phyloP scores from a whole-genome alignment of 1,140 invertebrate species.

The Bombus cullumanus region DNA sequence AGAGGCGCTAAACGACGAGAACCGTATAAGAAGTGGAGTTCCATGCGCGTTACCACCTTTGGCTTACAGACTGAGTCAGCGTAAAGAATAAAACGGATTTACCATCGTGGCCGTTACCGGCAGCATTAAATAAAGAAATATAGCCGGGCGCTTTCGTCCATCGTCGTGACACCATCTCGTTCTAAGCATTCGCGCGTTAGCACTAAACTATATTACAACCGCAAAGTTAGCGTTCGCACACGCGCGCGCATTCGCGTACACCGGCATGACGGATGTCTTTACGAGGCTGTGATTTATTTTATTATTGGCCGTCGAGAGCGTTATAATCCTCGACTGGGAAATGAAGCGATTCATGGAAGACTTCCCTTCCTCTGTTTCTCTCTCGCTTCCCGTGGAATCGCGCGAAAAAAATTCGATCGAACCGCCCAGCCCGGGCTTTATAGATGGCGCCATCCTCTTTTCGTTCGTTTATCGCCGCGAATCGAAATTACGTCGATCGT shows the following conservation, averaged over 20 bases:
- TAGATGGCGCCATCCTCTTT: slow-evolving; percentile 57
- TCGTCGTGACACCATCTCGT: slow-evolving; percentile 47
- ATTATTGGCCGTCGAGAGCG: slow-evolving; percentile 68
- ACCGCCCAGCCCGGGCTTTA: slow-evolving; percentile 39
- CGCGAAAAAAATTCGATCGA: slow-evolving; percentile 1
- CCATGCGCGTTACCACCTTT: slow-evolving; percentile 40
- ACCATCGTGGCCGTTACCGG: slow-evolving; percentile 73
- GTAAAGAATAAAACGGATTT: slow-evolving; percentile 76
- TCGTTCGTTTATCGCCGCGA: slow-evolving; percentile 60
- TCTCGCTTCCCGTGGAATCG: background rate
- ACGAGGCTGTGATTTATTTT: slow-evolving; percentile 80
- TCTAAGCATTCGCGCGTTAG: slow-evolving; percentile 71
- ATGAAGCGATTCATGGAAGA: slow-evolving; percentile 76
- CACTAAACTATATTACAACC: slow-evolving; percentile 77
- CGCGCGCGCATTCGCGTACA: background rate
- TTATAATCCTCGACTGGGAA: slow-evolving; percentile 71
- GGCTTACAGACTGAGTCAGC: slow-evolving; percentile 73
- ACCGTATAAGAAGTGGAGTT: slow-evolving; percentile 40
- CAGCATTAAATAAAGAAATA: slow-evolving; percentile 80
- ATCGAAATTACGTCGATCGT: slow-evolving; percentile 68
- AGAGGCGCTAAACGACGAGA: slow-evolving; percentile 27
- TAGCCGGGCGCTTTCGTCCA: slow-evolving; percentile 72
- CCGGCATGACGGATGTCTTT: slow-evolving; percentile 76
- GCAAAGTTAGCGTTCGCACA: slow-evolving; percentile 54
- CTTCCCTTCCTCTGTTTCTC: background rate